Evolutionary conservation across 1,140 invertebrate genomes (phyloP).

Genomic region (Ylistrum balloti): DNA sequence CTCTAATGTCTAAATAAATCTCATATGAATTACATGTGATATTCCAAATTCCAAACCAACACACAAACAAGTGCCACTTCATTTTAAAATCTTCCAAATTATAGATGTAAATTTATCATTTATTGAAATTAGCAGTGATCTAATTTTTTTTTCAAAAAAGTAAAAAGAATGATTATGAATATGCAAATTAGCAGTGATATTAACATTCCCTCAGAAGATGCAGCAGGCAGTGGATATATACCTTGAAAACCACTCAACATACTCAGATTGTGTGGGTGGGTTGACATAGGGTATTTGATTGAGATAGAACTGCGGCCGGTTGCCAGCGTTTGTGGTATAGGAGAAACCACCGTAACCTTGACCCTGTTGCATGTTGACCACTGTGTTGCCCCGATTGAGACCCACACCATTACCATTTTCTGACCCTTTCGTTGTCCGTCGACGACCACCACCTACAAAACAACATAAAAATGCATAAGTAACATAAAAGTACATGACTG

Average conservation of each 20-base stretch:
- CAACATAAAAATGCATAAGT: too few relatives aligned
- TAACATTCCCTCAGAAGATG: constrained; percentile 50
- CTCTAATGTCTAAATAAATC: too few relatives aligned
- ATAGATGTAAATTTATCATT: neutral
- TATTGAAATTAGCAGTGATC: neutral
- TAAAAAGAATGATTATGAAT: constrained; percentile 1
- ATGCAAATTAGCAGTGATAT: constrained; percentile 39
- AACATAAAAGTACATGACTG: too few relatives aligned
- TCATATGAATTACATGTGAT: neutral
- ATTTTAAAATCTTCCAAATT: neutral
- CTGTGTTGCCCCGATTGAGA: constrained; percentile 68
- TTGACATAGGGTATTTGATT: constrained; percentile 74
- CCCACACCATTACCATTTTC: constrained; percentile 54
- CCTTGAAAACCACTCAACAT: constrained; percentile 78
- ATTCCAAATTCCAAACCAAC: neutral
- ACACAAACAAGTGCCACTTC: constrained; percentile 23
- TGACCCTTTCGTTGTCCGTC: constrained; percentile 59
- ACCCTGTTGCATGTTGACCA: constrained; percentile 61
- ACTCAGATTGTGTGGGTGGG: constrained; percentile 73
- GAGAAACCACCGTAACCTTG: constrained; percentile 60
- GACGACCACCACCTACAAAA: constrained; percentile 70
- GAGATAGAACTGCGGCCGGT: constrained; percentile 69
- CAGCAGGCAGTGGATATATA: constrained; percentile 55
- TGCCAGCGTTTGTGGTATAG: constrained; percentile 66
- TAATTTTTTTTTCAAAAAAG: neutral